Evolutionary conservation across 2,113 vertebrate species (phyloP), one percentile per base, ranked within the genome.

Genomic region (Brachirus orientalis): DNA sequence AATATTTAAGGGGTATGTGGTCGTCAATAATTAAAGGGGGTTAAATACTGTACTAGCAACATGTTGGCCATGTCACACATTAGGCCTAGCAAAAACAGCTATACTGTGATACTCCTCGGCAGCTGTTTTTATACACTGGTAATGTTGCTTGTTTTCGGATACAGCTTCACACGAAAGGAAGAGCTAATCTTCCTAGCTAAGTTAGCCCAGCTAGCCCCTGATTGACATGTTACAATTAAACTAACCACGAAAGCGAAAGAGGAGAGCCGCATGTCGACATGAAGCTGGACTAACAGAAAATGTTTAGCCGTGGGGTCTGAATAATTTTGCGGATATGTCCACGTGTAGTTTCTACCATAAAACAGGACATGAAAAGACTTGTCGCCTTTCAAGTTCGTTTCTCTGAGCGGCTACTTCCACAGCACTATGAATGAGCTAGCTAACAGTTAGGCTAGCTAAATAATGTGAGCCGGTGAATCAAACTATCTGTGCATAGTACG

Each of bases 361-460:
- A 60, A 14, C 1, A 7, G 11, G 0, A 13, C 6, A 44, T 18
- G 12, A 53, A 71, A 45, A 40, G 28, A 28, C 6, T 14, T 28
- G 51, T 59, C 57, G 50, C 16, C 40, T 28, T 57, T 66, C 33
- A 43, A 58, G 57, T 78, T 75, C 16, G 13, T 6, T 10, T 51
- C 52, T 44, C 7, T 1, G 52, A 37, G 67, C 14, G 43, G 70
- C 58, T 63, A 3, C 17, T 13, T 11, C 36, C 60, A 50, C 16
- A 43, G 38, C 55, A 43, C 62, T 77, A 41, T 85, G 83, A 85
- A 77, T 85, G 85, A 77, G 85, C 74, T 71, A 81, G 79, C 80
- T 77, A 74, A 66, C 75, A 35, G 7, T 7, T 36, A 60, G 6
- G 79, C 74, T 77, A 78, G 51, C 38, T 51, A 61, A 59, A 53